These are phyloP conservation scores for Trididemnum nubilum DNA, from an alignment of 23 tunicate species.

Conservation along the genomic window DNA sequence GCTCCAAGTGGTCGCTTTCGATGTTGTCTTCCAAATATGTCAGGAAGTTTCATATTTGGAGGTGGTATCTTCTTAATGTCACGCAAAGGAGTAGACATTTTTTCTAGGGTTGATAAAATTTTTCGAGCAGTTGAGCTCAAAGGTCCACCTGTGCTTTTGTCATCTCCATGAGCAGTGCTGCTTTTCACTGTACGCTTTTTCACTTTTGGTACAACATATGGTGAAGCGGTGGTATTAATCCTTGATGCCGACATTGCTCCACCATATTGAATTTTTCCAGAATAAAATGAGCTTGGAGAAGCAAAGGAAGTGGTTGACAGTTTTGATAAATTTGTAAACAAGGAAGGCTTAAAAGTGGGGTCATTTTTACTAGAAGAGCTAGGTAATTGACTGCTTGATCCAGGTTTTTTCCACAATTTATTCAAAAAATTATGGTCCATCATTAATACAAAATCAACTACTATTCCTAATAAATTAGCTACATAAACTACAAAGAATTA, in stretches of 20 bases:
- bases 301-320: background rate
- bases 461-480: too few relatives aligned
- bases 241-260: slow-evolving; percentile 29
- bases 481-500: too few relatives aligned
- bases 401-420: slow-evolving; percentile 15
- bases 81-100: slow-evolving; percentile 42
- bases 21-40: background rate
- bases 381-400: background rate
- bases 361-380: background rate
- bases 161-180: too few relatives aligned
- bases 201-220: slow-evolving; percentile 20
- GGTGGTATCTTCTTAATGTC: slow-evolving; percentile 35
- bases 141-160: background rate
- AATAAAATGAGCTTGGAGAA: slow-evolving; percentile 37
- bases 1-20: slow-evolving; percentile 23
- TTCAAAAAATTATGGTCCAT: slow-evolving; percentile 1
- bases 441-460: too few relatives aligned
- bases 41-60: background rate
- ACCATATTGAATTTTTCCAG: slow-evolving; percentile 33
- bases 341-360: slow-evolving; percentile 22
- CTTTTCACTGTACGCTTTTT: background rate
- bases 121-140: slow-evolving; percentile 36
- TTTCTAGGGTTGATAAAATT: slow-evolving; percentile 27
- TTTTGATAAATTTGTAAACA: background rate
- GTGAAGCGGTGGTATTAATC: background rate